phyloP scores from a whole-genome alignment of 1,140 invertebrate species.

The Wasmannia auropunctata region DNA sequence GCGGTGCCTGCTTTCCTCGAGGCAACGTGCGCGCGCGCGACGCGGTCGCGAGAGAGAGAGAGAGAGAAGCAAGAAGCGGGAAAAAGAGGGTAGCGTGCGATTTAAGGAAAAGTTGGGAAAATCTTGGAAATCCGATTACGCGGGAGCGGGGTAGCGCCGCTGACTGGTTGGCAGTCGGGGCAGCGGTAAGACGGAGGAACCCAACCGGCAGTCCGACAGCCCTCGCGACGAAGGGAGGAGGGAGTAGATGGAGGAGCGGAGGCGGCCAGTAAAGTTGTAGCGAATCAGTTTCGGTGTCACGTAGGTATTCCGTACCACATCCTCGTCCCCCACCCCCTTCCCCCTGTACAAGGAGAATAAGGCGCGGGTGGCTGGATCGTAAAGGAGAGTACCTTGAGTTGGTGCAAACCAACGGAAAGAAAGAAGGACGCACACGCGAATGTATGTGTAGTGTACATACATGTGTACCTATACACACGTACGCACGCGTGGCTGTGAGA shows the following conservation, averaged over 20 bases:
- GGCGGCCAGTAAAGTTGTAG: constrained; percentile 61
- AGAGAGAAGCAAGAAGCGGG: constrained; percentile 5
- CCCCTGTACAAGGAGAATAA: constrained; percentile 48
- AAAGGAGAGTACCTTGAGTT: neutral
- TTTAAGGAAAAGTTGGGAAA: constrained; percentile 70
- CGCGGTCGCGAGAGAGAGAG: neutral
- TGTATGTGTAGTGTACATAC: neutral
- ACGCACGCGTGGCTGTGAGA: neutral
- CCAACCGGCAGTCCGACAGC: neutral
- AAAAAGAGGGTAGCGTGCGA: constrained; percentile 60
- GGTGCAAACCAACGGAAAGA: neutral
- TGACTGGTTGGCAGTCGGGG: constrained; percentile 29
- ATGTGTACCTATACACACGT: neutral
- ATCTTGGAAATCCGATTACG: constrained; percentile 75
- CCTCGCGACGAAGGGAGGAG: neutral
- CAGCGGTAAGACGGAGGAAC: constrained; percentile 33
- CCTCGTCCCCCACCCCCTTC: too few relatives aligned
- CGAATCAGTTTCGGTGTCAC: constrained; percentile 78
- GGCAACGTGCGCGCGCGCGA: constrained; percentile 7
- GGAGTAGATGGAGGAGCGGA: neutral
- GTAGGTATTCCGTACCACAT: constrained; percentile 74
- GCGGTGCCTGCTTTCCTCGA: neutral
- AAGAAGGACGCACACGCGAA: neutral
- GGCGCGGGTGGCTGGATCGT: constrained; percentile 2
- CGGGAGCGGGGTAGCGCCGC: constrained; percentile 52